Base-by-base conservation (phyloP, 1,140 invertebrate species). In the Drosophila persimilis region DNA sequence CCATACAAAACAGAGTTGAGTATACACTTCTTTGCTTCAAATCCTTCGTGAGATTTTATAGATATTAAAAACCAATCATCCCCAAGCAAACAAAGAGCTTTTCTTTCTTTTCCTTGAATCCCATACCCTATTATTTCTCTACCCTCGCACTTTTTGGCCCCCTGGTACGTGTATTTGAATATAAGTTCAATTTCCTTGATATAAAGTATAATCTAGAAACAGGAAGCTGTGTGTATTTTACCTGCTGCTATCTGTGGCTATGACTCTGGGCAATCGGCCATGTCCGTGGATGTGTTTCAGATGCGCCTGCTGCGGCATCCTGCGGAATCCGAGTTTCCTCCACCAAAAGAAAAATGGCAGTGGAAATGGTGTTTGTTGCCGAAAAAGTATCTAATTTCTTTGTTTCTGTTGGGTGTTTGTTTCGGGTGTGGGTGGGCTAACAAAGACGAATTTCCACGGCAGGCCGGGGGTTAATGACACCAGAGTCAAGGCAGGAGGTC, bases 191-290 rank as follows among this genome's bases (percentile, higher is more conserved):
- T 52, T 66, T 51, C 39, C 46, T 26, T 46, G 31, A 11, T 31
- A 31, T 31, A 8, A 39, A 48, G 9, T 29, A 26, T 29, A 47
- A 39, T 61, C 39, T 6, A 41, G 22, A 39, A 64, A 45, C 47
- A 46, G 61, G 47, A 55, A 35, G 31, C 3, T 43, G 15, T 48
- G 26, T 48, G 15, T 13, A 46, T 26, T 53, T 83, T 86, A 86
- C 81, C 81, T 86, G 83, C 62, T 86, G 50, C 83, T 67, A 55
- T 86, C 83, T 22, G 58, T 60, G 55, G 70, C 62, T 73, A 85
- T 66, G 47, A 86, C 67, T 55, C 69, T 81, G 22, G 83, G 70
- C 52, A 86, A 47, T 43, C 83, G 72, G 35, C 73, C 77, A 71
- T 88, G 45, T 29, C 64, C 81, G 20, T 74, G 61, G 46, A 86